These are phyloP conservation scores for Oryzias dopingdopingensis DNA, from an alignment of 2,797 vertebrate species.

Conservation along the genomic window DNA sequence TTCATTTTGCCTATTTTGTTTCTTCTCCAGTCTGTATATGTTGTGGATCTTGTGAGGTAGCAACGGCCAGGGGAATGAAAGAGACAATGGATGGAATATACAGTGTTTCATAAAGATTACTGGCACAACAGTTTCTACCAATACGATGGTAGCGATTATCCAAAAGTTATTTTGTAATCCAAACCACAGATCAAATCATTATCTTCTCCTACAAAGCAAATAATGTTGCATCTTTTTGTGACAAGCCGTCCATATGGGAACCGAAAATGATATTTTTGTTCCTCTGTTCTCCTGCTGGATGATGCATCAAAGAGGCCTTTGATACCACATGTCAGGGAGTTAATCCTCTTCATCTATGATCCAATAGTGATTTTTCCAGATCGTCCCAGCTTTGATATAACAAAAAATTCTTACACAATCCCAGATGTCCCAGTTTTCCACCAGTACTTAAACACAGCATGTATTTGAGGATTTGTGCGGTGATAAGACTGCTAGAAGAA, in stretches of 20 bases:
- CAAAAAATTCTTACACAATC: neutral
- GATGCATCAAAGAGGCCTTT: constrained; percentile 53
- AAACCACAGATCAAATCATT: constrained; percentile 36
- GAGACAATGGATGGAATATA: neutral
- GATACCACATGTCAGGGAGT: constrained; percentile 40
- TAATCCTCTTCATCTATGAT: constrained; percentile 34
- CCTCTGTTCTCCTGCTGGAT: constrained; percentile 39
- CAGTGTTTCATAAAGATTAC: constrained; percentile 14
- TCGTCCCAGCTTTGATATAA: constrained; percentile 2
- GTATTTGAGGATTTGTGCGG: neutral
- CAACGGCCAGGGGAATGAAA: too few species aligned
- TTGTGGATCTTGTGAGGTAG: too few species aligned
- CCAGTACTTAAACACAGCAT: neutral
- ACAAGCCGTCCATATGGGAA: constrained; percentile 43
- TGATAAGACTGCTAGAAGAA: neutral
- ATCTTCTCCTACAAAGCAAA: constrained; percentile 33
- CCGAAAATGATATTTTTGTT: constrained; percentile 21
- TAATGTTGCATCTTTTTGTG: constrained; percentile 30
- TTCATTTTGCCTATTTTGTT: too few species aligned
- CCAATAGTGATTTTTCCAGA: constrained; percentile 8
- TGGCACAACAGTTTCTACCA: constrained; percentile 8
- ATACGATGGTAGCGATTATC: constrained; percentile 23
- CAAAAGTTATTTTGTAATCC: constrained; percentile 20
- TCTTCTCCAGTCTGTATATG: too few species aligned
- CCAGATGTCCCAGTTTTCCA: constrained; percentile 1